These are phyloP conservation scores for Xylocopa sonorina DNA, from an alignment of 1,140 invertebrate species.

Conservation along the genomic window DNA sequence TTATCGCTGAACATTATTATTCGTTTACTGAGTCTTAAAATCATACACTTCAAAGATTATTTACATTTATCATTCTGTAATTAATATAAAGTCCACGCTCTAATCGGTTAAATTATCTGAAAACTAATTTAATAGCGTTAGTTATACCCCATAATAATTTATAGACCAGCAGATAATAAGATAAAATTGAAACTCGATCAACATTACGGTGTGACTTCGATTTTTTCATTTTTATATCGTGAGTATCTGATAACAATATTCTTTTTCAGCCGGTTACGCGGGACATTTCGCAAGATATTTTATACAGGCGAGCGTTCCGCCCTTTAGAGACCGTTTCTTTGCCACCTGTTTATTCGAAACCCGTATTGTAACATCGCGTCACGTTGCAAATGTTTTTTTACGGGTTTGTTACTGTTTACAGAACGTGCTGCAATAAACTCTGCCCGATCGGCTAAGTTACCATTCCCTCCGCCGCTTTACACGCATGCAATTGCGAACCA, in stretches of 20 bases:
- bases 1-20: no score
- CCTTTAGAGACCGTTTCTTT: neutral
- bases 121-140: neutral
- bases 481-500: neutral
- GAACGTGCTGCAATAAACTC: conserved; percentile 22
- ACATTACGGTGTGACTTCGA: neutral
- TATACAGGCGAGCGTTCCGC: no score
- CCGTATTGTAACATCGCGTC: neutral
- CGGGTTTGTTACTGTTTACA: neutral
- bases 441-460: conserved; percentile 12
- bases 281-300: neutral
- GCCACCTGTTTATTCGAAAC: neutral
- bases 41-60: no score
- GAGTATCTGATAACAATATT: neutral
- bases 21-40: no score
- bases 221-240: neutral
- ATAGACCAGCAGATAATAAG: neutral
- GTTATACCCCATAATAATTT: neutral
- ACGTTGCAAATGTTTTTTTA: neutral
- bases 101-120: neutral
- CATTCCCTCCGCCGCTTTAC: conserved; percentile 7
- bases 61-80: no score
- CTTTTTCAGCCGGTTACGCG: neutral
- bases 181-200: neutral
- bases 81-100: neutral